Evolutionary conservation across 2,797 vertebrate genomes (phyloP), one percentile per base, ranked within the genome.

Genomic region (Lycodopsis pacificus): DNA sequence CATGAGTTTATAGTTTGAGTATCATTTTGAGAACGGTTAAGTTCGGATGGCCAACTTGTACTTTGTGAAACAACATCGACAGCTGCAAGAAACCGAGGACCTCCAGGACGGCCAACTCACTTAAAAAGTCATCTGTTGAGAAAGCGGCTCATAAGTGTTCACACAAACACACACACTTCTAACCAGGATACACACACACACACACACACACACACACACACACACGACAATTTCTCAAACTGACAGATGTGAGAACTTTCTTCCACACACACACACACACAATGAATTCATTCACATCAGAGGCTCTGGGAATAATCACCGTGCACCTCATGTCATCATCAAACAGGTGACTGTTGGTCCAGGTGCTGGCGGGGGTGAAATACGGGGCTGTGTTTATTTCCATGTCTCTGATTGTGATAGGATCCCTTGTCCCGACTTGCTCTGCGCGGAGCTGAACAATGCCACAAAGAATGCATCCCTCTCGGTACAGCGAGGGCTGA

Each of bases 331-430:
- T 84, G 88, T 84, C 92, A 86, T 75, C 90, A 65, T 83, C 83
- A 84, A 85, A 89, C 88, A 86, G 89, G 81, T 88, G 72, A 79
- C 71, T 92, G 89, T 89, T 91, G 80, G 89, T 81, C 78, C 93
- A 94, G 93, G 91, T 92, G 92, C 79, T 65, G 71, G 54, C 12
- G 13, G 79, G 36, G 79, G 77, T 86, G 78, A 87, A 81, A 86
- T 56, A 65, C 42, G 38, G 72, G 68, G 53, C 76, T 66, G 76
- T 85, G 83, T 87, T 91, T 90, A 85, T 90, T 89, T 90, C 80
- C 85, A 82, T 71, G 80, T 83, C 76, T 85, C 88, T 68, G 81
- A 88, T 78, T 89, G 86, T 90, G 76, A 81, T 66, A 77, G 72
- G 83, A 82, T 88, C 90, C 12, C 27, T 56, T 56, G 54, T 56